Evolutionary conservation across 1,140 invertebrate species (phyloP), one percentile per base, ranked within the genome.

Genomic region (Formica exsecta): DNA sequence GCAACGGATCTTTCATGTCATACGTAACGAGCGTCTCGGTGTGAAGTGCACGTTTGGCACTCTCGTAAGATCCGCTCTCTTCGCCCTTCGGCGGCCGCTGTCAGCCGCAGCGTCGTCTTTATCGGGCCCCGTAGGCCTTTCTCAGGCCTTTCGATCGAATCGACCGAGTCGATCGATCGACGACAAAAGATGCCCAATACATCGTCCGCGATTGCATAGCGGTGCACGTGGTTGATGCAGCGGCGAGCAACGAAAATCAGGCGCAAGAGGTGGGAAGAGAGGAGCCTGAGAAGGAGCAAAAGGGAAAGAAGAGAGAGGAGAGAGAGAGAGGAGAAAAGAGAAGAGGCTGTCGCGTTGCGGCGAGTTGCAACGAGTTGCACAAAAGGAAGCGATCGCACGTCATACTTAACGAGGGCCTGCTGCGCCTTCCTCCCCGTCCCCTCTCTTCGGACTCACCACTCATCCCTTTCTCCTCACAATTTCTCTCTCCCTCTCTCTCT

Each of bases 391-490:
- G 93, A 94, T 94, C 92, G 93, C 94, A 94, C 93, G 92, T 94
- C 93, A 94, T 94, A 94, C 93, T 94, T 95, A 95, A 95, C 94
- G 92, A 94, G 94, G 92, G 87, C 90, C 91, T 81, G 90, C 89
- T 85, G 89, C 77, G 77, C 79, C 59, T 89, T 48, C 66, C 86
- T 62, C 51, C 48, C 51, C 48, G 19, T 81, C 62, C 84, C 59
- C 44, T 71, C 29, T 38, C 68, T n/a, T 41, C 29, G 54, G 36
- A 9, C 22, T 13, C 29, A 32, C 32, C 25, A 66, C 36, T 38
- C 64, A 25, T 41, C 51, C 66, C 61, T 11, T 83, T 57, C 22
- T 59, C 86, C 83, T 89, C 51, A 79, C 87, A 75, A 48, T 51
- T 66, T 85, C 48, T 73, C 81, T n/a, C 57, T 51, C 16, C 16